phyloP scores from a whole-genome alignment of 1,140 invertebrate species.

The Maniola jurtina region DNA sequence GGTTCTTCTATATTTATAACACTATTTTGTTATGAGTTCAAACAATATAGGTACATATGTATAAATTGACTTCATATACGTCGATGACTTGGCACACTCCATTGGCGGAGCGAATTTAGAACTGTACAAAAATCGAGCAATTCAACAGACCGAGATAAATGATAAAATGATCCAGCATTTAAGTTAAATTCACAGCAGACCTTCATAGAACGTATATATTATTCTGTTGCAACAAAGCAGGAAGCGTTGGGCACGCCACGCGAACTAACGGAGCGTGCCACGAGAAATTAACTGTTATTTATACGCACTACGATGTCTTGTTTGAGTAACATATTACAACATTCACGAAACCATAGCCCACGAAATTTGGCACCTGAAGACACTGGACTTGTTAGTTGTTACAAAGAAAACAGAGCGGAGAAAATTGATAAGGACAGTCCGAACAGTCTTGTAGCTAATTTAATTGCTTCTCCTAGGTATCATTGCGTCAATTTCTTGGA shows the following conservation, averaged over 20 bases:
- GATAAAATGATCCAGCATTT: slow-evolving; percentile 2
- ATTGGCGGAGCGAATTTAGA: background rate
- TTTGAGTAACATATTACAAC: slow-evolving; percentile 60
- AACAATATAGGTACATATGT: background rate
- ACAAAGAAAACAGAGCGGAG: background rate
- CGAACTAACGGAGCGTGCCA: slow-evolving; percentile 68
- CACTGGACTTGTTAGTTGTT: background rate
- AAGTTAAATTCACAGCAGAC: slow-evolving; percentile 28
- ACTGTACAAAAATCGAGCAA: background rate
- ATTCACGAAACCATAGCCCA: slow-evolving; percentile 43
- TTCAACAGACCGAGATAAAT: background rate
- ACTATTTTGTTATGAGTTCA: background rate
- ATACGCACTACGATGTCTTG: slow-evolving; percentile 51
- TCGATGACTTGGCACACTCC: background rate
- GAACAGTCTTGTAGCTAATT: no score
- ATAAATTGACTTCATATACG: background rate
- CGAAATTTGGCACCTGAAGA: background rate
- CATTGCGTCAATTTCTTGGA: no score
- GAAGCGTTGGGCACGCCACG: slow-evolving; percentile 67
- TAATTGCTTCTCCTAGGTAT: no score
- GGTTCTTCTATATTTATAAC: no score
- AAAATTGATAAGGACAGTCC: no score
- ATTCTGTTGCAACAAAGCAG: slow-evolving; percentile 52
- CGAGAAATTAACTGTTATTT: slow-evolving; percentile 76
- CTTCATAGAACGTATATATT: slow-evolving; percentile 34